Evolutionary conservation across 2,113 vertebrate species (phyloP).

Genomic region (Hucho hucho): DNA sequence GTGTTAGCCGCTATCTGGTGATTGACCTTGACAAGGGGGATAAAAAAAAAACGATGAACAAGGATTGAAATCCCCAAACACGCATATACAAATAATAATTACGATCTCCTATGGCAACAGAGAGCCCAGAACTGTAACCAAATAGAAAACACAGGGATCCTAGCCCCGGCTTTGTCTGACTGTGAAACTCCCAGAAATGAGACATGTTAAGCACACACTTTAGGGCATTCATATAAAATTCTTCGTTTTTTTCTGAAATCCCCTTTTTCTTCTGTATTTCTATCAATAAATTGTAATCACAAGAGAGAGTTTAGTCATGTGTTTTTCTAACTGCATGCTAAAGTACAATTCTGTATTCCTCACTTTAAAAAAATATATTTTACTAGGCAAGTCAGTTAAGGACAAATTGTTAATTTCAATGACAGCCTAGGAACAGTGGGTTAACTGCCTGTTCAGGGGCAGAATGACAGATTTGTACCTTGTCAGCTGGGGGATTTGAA

Average conservation of each 20-base stretch:
- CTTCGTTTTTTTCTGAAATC: constrained; percentile 58
- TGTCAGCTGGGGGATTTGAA: too few species aligned
- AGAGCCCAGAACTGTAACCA: constrained; percentile 52
- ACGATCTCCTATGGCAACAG: constrained; percentile 51
- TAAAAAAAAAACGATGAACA: constrained; percentile 23
- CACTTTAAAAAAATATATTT: too few species aligned
- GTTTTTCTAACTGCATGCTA: too few species aligned
- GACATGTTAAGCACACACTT: constrained; percentile 31
- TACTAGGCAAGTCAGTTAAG: too few species aligned
- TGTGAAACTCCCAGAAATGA: neutral
- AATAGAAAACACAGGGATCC: constrained; percentile 31
- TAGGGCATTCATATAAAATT: constrained; percentile 41
- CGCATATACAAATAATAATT: constrained; percentile 66
- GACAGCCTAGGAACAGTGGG: too few species aligned
- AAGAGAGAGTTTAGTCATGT: too few species aligned
- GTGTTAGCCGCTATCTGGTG: constrained; percentile 53
- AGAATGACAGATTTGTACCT: too few species aligned
- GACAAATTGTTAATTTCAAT: too few species aligned
- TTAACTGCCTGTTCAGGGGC: too few species aligned
- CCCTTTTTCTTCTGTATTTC: constrained; percentile 19
- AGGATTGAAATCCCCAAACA: constrained; percentile 59
- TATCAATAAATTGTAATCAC: constrained; percentile 31
- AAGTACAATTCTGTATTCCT: too few species aligned
- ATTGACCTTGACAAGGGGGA: constrained; percentile 65
- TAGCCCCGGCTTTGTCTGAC: constrained; percentile 21